phyloP scores from a whole-genome alignment of 2,797 vertebrate genomes.

The Lithobates sylvaticus region DNA sequence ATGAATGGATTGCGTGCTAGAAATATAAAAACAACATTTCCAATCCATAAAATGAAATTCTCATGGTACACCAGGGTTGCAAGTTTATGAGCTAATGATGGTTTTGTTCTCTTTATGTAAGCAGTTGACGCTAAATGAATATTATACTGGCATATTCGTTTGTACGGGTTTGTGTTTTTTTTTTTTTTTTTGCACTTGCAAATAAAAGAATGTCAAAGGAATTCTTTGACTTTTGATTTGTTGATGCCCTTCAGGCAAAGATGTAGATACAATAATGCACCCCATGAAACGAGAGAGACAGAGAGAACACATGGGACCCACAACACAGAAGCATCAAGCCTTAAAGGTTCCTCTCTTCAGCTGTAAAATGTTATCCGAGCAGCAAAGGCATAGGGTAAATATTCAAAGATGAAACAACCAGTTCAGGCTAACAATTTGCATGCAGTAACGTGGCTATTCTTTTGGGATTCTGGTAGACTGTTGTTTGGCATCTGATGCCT shows the following conservation, averaged over 20 bases:
- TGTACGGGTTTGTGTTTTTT: background rate
- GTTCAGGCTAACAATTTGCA: no score
- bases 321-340: background rate
- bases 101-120: constrained; percentile 2
- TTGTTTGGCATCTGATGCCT: no score
- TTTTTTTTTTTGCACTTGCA: background rate
- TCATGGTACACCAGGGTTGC: background rate
- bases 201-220: background rate
- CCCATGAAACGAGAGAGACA: background rate
- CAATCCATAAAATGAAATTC: constrained; percentile 1
- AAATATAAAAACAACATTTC: constrained; percentile 14
- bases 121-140: background rate
- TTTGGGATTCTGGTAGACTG: no score
- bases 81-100: constrained; percentile 16
- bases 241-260: background rate
- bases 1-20: background rate
- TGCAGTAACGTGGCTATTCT: no score
- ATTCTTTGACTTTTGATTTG: background rate
- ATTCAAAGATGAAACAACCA: no score
- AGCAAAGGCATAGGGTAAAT: no score
- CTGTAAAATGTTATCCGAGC: background rate
- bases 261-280: background rate
- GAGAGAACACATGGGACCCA: background rate
- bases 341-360: background rate
- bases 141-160: background rate